These are phyloP conservation scores for Apogon talboti DNA, from an alignment of 2,797 vertebrate genomes.

Conservation along the genomic window DNA sequence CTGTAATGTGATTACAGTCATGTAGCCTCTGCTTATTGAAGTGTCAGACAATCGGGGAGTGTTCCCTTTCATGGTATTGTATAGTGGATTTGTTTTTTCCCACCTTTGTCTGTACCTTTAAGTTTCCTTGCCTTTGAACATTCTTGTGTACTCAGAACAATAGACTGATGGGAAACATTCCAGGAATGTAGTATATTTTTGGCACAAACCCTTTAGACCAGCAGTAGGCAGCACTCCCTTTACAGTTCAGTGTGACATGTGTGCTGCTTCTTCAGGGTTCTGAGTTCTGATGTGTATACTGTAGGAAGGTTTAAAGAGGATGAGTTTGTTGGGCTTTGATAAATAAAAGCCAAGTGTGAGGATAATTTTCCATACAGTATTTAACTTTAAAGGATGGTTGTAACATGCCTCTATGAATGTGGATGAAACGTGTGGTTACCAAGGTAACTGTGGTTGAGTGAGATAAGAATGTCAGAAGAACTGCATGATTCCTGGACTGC, in stretches of 20 bases:
- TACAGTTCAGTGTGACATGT: neutral
- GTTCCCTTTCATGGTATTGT: constrained; percentile 6
- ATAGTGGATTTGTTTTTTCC: constrained; percentile 14
- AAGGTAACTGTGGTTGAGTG: too few species aligned
- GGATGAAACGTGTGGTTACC: too few species aligned
- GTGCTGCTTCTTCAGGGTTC: neutral
- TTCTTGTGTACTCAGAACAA: constrained; percentile 41
- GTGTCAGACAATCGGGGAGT: neutral
- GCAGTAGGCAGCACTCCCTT: constrained; percentile 29
- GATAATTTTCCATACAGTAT: too few species aligned
- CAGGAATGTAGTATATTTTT: constrained; percentile 20
- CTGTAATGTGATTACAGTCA: too few species aligned
- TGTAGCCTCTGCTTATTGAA: constrained; percentile 13
- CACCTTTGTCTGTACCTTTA: constrained; percentile 14
- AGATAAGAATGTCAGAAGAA: too few species aligned
- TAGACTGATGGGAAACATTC: constrained; percentile 14
- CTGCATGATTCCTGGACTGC: too few species aligned
- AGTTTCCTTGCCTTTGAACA: constrained; percentile 20
- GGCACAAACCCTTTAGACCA: constrained; percentile 25
- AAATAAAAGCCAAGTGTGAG: too few species aligned
- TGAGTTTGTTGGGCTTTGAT: neutral
- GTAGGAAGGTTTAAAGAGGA: neutral
- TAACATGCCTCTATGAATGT: too few species aligned
- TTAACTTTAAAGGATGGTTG: too few species aligned
- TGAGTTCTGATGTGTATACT: neutral